Evolutionary conservation across 2,113 vertebrate species (phyloP).

Genomic region (Myanophis thanlyinensis): DNA sequence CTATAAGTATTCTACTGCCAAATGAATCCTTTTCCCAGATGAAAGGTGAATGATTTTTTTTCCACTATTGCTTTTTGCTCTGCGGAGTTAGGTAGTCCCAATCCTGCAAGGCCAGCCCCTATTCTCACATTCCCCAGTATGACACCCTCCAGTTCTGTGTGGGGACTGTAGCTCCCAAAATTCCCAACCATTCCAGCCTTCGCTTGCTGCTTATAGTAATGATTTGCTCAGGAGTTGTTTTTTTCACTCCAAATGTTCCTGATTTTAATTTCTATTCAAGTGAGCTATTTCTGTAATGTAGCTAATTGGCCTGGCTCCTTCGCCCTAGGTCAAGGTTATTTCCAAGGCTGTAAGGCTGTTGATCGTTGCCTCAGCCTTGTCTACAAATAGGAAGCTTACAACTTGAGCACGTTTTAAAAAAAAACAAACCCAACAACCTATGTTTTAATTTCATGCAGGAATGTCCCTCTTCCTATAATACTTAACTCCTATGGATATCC

Average conservation of each 20-base stretch:
- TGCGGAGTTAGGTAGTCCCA: background rate
- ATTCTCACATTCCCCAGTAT: background rate
- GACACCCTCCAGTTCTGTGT: background rate
- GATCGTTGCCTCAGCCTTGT: background rate
- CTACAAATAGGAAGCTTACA: background rate
- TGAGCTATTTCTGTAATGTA: background rate
- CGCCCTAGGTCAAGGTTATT: conserved; percentile 24
- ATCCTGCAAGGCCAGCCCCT: background rate
- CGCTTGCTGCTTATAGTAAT: background rate
- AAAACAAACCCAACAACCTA: background rate
- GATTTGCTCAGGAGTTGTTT: fast-evolving
- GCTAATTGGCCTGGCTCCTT: background rate
- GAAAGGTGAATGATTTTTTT: background rate
- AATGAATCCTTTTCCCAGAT: background rate
- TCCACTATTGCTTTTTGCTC: background rate
- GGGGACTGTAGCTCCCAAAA: background rate
- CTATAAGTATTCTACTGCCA: background rate
- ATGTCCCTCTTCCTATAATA: conserved; percentile 15
- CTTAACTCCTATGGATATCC: conserved; percentile 4
- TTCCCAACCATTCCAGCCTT: background rate
- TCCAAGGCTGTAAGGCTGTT: background rate
- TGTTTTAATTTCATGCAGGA: conserved; percentile 35
- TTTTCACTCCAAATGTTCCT: background rate
- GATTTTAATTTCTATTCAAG: background rate
- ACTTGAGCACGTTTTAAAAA: background rate